A percentile compares a stretch with the other conserved stretches of the same genome.
These are phyloP conservation scores for Lerista edwardsae DNA, from an alignment of 2,797 vertebrate genomes.

Conservation along the genomic window DNA sequence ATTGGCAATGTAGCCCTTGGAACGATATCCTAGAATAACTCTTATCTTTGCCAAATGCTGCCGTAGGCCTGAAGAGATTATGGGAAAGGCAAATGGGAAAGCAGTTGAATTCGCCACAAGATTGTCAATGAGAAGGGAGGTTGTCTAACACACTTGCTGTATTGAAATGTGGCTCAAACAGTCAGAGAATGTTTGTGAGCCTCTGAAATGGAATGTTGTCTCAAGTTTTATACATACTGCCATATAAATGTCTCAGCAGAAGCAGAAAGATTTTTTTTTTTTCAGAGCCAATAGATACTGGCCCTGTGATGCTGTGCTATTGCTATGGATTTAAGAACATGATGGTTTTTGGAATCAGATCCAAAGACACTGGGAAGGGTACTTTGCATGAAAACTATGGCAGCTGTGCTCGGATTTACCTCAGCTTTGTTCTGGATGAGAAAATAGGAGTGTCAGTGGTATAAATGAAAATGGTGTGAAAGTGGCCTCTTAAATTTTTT, in stretches of 20 bases:
- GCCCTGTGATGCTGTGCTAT: background rate
- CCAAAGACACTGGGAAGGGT: conserved; percentile 11
- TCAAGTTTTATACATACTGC: conserved; percentile 22
- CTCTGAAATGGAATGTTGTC: background rate
- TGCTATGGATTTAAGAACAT: conserved; percentile 33
- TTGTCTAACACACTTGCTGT: accelerated
- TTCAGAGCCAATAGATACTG: background rate
- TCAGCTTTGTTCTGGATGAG: conserved; percentile 17
- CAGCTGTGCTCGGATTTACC: conserved; percentile 21
- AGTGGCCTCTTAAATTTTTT: background rate
- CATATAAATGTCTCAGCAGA: background rate
- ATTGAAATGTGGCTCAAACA: background rate
- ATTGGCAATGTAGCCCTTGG: background rate
- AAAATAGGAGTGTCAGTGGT: background rate
- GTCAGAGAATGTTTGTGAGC: background rate
- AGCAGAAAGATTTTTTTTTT: conserved; percentile 23
- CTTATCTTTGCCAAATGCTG: background rate
- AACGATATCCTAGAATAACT: background rate
- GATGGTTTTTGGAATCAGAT: conserved; percentile 10
- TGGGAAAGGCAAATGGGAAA: background rate
- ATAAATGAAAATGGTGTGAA: background rate
- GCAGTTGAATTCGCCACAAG: background rate
- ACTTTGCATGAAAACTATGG: conserved; percentile 19
- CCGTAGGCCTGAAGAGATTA: background rate
- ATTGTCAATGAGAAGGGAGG: background rate